Evolutionary conservation across 1,140 invertebrate species (phyloP).

Genomic region (Eriosoma lanigerum): DNA sequence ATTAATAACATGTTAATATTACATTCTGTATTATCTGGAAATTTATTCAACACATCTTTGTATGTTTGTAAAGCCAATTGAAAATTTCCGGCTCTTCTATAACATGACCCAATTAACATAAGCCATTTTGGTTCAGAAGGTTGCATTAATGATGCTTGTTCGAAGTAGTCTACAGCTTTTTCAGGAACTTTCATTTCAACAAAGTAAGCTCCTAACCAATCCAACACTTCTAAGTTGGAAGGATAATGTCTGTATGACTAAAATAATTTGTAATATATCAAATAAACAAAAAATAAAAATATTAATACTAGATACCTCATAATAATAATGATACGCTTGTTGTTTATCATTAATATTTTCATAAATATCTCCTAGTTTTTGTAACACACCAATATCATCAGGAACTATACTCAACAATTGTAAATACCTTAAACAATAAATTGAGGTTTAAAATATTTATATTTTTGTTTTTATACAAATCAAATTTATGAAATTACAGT

Average conservation of each 20-base stretch:
- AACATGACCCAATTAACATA: constrained; percentile 81
- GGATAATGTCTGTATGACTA: constrained; percentile 87
- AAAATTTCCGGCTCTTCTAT: constrained; percentile 79
- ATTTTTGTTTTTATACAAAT: neutral
- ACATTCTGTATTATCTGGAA: constrained; percentile 86
- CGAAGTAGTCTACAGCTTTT: constrained; percentile 86
- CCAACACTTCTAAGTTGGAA: constrained; percentile 83
- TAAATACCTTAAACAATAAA: constrained; percentile 67
- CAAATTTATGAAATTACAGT: constrained; percentile 55
- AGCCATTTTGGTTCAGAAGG: constrained; percentile 83
- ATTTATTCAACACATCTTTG: constrained; percentile 74
- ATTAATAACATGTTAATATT: constrained; percentile 56
- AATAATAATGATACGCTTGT: constrained; percentile 89
- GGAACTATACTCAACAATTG: constrained; percentile 82
- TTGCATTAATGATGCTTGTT: constrained; percentile 83
- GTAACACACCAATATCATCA: constrained; percentile 78
- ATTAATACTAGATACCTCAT: constrained; percentile 68
- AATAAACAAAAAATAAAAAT: constrained; percentile 2
- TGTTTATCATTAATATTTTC: constrained; percentile 85
- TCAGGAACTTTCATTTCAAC: constrained; percentile 85
- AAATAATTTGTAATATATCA: constrained; percentile 53
- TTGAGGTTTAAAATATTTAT: neutral
- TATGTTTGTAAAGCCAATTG: constrained; percentile 80
- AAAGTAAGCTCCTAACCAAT: constrained; percentile 90
- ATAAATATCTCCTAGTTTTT: constrained; percentile 82